Conservation (phyloP, 1,140 invertebrate species). For the Macrobrachium rosenbergii region DNA sequence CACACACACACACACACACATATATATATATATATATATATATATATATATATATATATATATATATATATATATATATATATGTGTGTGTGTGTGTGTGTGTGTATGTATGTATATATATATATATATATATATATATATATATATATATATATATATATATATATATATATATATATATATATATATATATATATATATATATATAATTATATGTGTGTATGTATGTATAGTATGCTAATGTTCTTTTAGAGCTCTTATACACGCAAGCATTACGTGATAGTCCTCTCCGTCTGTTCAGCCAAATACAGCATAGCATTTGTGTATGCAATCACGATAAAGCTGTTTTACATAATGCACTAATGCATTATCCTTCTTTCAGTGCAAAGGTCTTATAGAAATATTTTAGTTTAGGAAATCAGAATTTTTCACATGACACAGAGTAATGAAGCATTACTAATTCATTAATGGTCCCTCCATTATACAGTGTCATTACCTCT, state of each 20-base stretch:
- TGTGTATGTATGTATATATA: slow-evolving; percentile 4
- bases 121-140: slow-evolving; percentile 24
- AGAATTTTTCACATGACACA: no score
- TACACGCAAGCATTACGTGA: background rate
- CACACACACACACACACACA: no score
- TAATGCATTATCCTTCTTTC: no score
- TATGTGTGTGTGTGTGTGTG: background rate
- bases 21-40: slow-evolving; percentile 16
- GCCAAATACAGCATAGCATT: background rate
- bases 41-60: slow-evolving; percentile 2
- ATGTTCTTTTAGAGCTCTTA: background rate
- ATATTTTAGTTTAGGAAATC: no score
- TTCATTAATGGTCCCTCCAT: no score
- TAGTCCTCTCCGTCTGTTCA: background rate
- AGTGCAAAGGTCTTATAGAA: no score
- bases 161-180: background rate
- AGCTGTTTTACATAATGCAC: no score
- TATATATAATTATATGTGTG: background rate
- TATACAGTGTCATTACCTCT: no score
- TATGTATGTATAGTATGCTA: no score
- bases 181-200: slow-evolving; percentile 6
- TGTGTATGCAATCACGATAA: no score
- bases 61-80: background rate
- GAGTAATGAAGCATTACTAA: no score
- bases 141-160: background rate